Conservation (phyloP, 2,888 invertebrate genomes). For the Tortrix viridana region DNA sequence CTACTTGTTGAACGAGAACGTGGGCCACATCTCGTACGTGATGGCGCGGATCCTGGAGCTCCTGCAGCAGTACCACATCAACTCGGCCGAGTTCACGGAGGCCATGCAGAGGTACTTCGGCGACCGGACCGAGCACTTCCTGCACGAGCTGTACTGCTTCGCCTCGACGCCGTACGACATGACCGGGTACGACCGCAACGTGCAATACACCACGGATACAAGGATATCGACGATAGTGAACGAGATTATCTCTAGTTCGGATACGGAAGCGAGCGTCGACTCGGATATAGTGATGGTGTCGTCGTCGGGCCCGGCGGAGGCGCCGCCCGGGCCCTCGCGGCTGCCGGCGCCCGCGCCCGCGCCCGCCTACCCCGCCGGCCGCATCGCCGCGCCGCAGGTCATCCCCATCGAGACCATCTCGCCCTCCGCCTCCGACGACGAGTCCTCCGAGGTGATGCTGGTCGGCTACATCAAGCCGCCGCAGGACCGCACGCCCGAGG, state of each 20-base stretch:
- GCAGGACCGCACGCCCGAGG: slow-evolving; percentile 86
- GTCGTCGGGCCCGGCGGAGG: slow-evolving; percentile 56
- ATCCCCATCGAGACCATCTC: slow-evolving; percentile 78
- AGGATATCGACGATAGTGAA: slow-evolving; percentile 82
- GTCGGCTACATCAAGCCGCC: slow-evolving; percentile 88
- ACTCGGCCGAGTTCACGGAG: slow-evolving; percentile 88
- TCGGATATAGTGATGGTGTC: slow-evolving; percentile 71
- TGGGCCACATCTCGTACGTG: slow-evolving; percentile 87
- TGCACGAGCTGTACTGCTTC: slow-evolving; percentile 94
- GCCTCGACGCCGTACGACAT: slow-evolving; percentile 94
- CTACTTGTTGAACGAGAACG: slow-evolving; percentile 87
- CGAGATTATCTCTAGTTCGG: slow-evolving; percentile 79
- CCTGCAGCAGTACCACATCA: slow-evolving; percentile 87
- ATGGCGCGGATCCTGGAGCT: slow-evolving; percentile 88
- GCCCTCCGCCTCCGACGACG: slow-evolving; percentile 76
- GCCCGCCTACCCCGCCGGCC: slow-evolving; percentile 53
- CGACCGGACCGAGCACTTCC: slow-evolving; percentile 91
- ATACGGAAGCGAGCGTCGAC: slow-evolving; percentile 65
- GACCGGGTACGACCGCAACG: slow-evolving; percentile 90
- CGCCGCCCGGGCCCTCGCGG: slow-evolving; percentile 54
- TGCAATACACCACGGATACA: slow-evolving; percentile 85
- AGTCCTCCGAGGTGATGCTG: slow-evolving; percentile 84
- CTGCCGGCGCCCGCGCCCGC: slow-evolving; percentile 53
- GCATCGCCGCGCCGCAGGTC: slow-evolving; percentile 55
- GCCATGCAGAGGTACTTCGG: slow-evolving; percentile 88